Evolutionary conservation across 2,113 vertebrate species (phyloP).

Genomic region (Mungos mungo): DNA sequence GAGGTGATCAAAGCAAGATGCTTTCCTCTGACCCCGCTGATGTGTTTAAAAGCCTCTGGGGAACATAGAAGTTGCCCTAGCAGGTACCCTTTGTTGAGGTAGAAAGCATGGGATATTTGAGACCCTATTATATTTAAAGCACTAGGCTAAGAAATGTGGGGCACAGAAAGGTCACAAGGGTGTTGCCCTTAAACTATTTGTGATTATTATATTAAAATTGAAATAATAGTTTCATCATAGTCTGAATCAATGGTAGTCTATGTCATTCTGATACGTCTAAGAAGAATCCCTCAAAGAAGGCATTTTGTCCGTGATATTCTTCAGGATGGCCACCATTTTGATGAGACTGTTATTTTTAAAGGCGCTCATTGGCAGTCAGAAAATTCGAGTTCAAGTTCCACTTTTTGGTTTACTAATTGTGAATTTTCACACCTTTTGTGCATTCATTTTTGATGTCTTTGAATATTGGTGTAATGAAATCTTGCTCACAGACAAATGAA

Average conservation of each 20-base stretch:
- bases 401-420: background rate
- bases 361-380: background rate
- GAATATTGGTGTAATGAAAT: background rate
- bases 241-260: background rate
- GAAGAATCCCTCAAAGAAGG: background rate
- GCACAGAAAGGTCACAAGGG: background rate
- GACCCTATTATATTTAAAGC: background rate
- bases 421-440: background rate
- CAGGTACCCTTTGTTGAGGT: background rate
- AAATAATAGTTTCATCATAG: background rate
- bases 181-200: background rate
- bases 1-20: background rate
- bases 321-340: background rate
- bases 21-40: background rate
- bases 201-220: background rate
- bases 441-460: background rate
- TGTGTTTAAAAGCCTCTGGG: background rate
- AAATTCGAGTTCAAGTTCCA: background rate
- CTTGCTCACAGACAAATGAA: background rate
- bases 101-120: background rate
- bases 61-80: background rate
- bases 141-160: background rate
- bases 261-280: background rate
- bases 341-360: background rate
- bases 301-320: background rate